These are phyloP conservation scores for Panagrolaimus sp. DNA, from an alignment of 1,140 invertebrate genomes.

Conservation along the genomic window DNA sequence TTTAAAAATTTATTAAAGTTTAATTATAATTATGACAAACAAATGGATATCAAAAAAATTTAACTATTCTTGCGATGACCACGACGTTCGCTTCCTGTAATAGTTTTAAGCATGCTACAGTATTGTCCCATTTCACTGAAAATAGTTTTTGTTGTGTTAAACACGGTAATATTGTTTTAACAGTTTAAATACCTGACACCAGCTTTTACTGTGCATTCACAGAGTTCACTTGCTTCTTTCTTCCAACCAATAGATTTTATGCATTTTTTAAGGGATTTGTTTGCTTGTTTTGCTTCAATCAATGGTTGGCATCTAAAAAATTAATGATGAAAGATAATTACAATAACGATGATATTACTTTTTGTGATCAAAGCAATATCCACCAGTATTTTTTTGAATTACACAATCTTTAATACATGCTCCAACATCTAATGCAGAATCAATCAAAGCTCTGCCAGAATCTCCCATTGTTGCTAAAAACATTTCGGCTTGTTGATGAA, in stretches of 20 bases:
- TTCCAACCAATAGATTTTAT: constrained; percentile 23
- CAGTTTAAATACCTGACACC: constrained; percentile 11
- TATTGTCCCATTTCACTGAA: constrained; percentile 12
- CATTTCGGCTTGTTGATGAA: constrained; percentile 7
- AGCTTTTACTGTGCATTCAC: constrained; percentile 25
- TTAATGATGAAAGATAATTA: neutral
- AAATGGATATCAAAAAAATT: too few relatives aligned
- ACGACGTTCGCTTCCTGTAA: neutral
- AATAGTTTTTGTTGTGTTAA: neutral
- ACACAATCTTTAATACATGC: constrained; percentile 34
- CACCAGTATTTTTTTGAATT: constrained; percentile 28
- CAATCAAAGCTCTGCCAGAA: constrained; percentile 15
- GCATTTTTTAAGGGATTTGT: constrained; percentile 27
- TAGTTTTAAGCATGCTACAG: constrained; percentile 12
- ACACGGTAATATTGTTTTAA: neutral
- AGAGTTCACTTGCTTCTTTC: constrained; percentile 28
- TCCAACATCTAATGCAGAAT: constrained; percentile 32
- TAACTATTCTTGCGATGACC: too few relatives aligned
- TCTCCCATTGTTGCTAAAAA: constrained; percentile 10
- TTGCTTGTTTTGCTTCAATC: constrained; percentile 22
- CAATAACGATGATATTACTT: constrained; percentile 18
- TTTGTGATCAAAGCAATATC: constrained; percentile 33
- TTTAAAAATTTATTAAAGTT: too few relatives aligned
- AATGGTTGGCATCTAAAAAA: constrained; percentile 25
- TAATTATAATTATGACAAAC: too few relatives aligned